Evolutionary conservation across 2,113 vertebrate species (phyloP), one percentile per base, ranked within the genome.

Genomic region (Nansenia antarctica): DNA sequence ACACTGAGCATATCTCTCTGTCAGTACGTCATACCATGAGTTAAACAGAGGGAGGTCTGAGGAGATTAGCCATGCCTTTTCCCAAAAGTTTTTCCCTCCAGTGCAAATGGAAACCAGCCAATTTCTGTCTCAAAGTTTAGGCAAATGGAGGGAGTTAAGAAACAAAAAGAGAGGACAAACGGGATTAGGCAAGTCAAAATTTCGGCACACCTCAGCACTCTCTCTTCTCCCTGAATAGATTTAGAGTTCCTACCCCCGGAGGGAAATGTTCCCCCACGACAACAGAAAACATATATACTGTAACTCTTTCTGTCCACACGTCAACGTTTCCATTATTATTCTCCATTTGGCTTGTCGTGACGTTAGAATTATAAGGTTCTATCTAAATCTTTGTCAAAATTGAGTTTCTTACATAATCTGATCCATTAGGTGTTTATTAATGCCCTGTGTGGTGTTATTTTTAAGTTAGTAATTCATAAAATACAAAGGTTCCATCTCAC

Each of bases 61-160:
- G 61, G 62, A 80, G 83, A 86, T 86, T 85, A 85, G 70, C 63
- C 42, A 31, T 47, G 76, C 32, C 73, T 37, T 64, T 47, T 60
- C 79, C 75, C 67, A 73, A 67, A 69, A 82, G 73, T 74, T 68
- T 70, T 69, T 72, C 52, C 53, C 58, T 76, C 18, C 14, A 82
- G 72, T 60, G 76, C 27, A 72, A 86, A 75, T 81, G 76, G 78
- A 87, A 86, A 78, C 77, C 65, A 63, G 81, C 70, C 81, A 74
- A 75, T 83, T 83, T 88, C 65, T 67, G 62, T 27, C 60, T 71
- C 76, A 53, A 81, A 82, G 69, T 86, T 88, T 22, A 67, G 42
- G 74, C 52, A 77, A 82, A 86, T 69, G 57, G 47, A 80, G 65
- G 57, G 2, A 66, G 68, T 75, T 63, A n/a, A 52, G 11, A 67